Base-by-base conservation (phyloP, 2,113 vertebrate species). In the Caranx melampygus region DNA sequence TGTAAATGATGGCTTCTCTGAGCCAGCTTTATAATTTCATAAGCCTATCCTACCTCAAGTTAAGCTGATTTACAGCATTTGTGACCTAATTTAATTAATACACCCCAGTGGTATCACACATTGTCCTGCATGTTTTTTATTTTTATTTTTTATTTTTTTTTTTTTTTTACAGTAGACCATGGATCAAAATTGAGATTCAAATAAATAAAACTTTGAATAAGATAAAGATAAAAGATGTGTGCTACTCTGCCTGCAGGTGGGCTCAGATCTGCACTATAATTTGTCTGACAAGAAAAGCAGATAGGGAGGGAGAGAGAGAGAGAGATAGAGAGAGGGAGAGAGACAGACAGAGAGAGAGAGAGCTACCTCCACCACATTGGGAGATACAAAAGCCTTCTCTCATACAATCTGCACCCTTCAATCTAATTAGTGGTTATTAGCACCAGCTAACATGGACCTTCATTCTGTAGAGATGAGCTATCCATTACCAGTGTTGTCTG, bases 401-500 rank as follows among this genome's bases (percentile, higher is more conserved):
- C 67, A 67, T 2, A 68, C 78, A 88, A 74, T 85, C 85, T 88
- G 74, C 65, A 79, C 81, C 69, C 64, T 74, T 87, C 88, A 91
- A 90, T 91, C 76, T 94, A 94, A 94, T 94, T 93, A 93, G 83
- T 78, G 85, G 79, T 94, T 92, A 91, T 93, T 93, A 91, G 79
- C 83, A 57, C 47, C 72, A 70, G 72, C 87, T 81, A 74, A 81
- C 82, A 60, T 5, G 18, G 66, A 72, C 55, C 60, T 82, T 31
- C 78, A 74, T 86, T 88, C 63, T 76, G 54, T 14, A 47, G 71
- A 79, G 68, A 90, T 83, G 87, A 86, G 81, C 76, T 75, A 62
- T 79, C 76, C 69, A 34, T 21, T 60, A 68, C 49, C 52, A 47
- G 11, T 33, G 66, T 21, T 52, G 33, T 71, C 40, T 61, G 63